These are phyloP conservation scores for Cynodonichthys magdalenae DNA, from an alignment of 2,797 vertebrate species.

Conservation along the genomic window DNA sequence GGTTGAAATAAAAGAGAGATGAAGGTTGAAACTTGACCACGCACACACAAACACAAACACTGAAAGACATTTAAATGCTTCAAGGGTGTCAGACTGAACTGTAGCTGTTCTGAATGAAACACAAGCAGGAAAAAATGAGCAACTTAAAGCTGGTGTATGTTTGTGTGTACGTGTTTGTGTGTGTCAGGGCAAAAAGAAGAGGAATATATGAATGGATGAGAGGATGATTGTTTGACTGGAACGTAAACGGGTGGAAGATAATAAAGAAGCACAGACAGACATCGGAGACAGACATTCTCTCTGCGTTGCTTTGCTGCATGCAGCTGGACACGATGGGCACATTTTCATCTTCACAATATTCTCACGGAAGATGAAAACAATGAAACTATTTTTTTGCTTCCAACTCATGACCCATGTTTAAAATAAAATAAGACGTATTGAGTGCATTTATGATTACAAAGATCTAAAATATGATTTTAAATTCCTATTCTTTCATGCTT, in stretches of 20 bases:
- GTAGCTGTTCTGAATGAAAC: constrained; percentile 22
- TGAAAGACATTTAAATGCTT: constrained; percentile 18
- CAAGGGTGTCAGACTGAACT: constrained; percentile 25
- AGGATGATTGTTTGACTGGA: constrained; percentile 13
- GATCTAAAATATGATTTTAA: no score
- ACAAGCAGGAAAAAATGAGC: constrained; percentile 16
- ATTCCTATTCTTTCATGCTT: no score
- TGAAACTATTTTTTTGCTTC: background rate
- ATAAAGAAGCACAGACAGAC: constrained; percentile 35
- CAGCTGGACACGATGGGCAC: background rate
- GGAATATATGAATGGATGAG: constrained; percentile 4
- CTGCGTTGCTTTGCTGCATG: constrained; percentile 12
- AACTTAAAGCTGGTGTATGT: background rate
- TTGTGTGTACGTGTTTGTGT: constrained; percentile 38
- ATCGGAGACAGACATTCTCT: constrained; percentile 22
- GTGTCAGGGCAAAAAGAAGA: no score
- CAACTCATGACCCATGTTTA: background rate
- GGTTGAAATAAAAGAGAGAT: constrained; percentile 45
- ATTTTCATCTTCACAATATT: background rate
- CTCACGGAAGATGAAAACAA: background rate
- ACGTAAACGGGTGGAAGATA: constrained; percentile 8
- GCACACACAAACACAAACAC: constrained; percentile 22
- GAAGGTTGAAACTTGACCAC: constrained; percentile 42
- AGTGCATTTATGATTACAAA: no score
- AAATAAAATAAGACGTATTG: no score